Percentiles rank a stretch among this genome's conserved stretches.
These are phyloP conservation scores for Drosophila obscura DNA, from an alignment of 1,140 invertebrate species.

Conservation along the genomic window DNA sequence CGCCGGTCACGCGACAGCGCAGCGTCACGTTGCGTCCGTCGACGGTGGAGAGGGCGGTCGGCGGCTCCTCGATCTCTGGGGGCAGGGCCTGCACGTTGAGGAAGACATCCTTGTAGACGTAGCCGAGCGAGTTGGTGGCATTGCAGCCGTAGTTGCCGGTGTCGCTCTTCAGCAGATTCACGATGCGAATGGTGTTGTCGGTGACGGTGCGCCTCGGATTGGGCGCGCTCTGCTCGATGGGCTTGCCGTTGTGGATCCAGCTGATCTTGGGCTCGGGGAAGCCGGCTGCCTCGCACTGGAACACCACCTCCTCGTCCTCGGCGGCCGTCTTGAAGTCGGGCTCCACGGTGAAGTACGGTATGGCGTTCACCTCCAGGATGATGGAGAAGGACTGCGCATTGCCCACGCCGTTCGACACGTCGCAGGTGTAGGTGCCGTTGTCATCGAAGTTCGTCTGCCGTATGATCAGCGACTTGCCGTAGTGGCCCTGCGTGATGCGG, in stretches of 20 bases:
- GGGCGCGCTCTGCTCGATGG: conserved; percentile 89
- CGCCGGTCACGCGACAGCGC: conserved; percentile 97
- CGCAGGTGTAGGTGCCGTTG: conserved; percentile 94
- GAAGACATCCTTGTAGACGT: conserved; percentile 98
- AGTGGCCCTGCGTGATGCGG: conserved; percentile 92
- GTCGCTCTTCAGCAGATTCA: conserved; percentile 93
- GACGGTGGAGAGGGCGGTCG: conserved; percentile 91
- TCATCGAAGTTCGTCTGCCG: conserved; percentile 93
- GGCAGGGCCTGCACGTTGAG: conserved; percentile 97
- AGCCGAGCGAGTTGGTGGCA: conserved; percentile 98
- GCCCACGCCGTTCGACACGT: conserved; percentile 95
- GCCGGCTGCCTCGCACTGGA: conserved; percentile 94
- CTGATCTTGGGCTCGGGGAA: conserved; percentile 95
- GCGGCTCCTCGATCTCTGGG: conserved; percentile 94
- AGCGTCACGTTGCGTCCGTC: conserved; percentile 93
- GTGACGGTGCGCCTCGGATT: conserved; percentile 89
- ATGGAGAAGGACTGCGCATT: conserved; percentile 93
- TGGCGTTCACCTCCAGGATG: conserved; percentile 91
- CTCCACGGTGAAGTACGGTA: conserved; percentile 96
- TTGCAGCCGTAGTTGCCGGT: conserved; percentile 99
- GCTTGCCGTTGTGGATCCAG: conserved; percentile 98
- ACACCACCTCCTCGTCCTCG: conserved; percentile 94
- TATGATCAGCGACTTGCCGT: conserved; percentile 96
- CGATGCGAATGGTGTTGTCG: conserved; percentile 91
- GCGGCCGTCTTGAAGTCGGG: conserved; percentile 94